Base-by-base conservation (phyloP, 2,888 invertebrate genomes). In the Diachrysia chrysitis region DNA sequence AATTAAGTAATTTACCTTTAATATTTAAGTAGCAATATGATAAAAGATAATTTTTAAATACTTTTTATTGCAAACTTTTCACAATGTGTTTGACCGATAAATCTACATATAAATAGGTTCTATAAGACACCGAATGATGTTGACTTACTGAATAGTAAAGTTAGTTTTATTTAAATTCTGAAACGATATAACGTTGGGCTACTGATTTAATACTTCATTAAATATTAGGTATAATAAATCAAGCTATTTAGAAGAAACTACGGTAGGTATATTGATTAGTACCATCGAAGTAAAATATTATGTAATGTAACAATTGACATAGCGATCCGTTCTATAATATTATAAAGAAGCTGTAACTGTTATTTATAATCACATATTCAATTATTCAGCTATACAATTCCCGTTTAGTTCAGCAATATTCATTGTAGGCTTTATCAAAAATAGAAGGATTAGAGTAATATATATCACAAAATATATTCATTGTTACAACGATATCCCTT, bases 401-500 rank as follows among this genome's bases (percentile, higher is more conserved):
- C 93, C 87, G 82, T 89, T 81, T 87, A 85, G 83, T 82, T 90
- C 88, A 90, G 92, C 90, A 91, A 93, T 92, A 93, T 88, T 90
- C 77, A 85, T 91, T 85, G 91, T 92, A 93, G 93, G 93, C 93
- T 91, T 91, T 95, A 95, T 95, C 95, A 95, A 95, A 95, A 95
- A 95, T 95, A 95, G 93, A 94, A 94, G 93, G 93, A 89, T 93
- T 92, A 94, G 89, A 93, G 91, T 93, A 89, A 93, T 93, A 93
- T 91, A 94, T 94, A 95, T 95, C 94, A 95, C 94, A 95, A 95
- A 95, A 95, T 95, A 95, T 94, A 95, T 95, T 93, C 92, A 94
- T 93, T 92, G 93, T 92, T 90, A 89, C 87, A 90, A 90, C 88
- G 85, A 89, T 77, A 87, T 85, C 82, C 87, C 83, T 91, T 89